Evolutionary conservation across 2,113 vertebrate species (phyloP).

Genomic region (Emydura subglobosa): DNA sequence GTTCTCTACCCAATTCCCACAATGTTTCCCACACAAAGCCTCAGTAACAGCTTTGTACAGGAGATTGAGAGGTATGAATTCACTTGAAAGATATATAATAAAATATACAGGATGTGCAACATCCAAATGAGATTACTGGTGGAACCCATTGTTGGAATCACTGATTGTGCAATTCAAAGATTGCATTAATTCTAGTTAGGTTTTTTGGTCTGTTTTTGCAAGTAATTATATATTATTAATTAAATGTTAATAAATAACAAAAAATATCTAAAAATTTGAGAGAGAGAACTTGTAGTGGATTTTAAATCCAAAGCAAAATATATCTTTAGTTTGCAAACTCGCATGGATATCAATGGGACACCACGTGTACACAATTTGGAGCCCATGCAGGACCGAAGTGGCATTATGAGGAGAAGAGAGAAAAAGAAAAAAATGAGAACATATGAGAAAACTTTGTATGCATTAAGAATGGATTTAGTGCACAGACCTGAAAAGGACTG

Average conservation of each 20-base stretch:
- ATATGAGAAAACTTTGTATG: not conserved
- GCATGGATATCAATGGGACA: not conserved
- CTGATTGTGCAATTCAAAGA: not conserved
- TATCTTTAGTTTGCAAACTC: accelerated
- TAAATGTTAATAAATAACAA: not conserved
- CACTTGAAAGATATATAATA: not conserved
- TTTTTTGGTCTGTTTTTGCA: not conserved
- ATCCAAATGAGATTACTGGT: not conserved
- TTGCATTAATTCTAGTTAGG: not conserved
- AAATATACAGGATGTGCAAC: not conserved
- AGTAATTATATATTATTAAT: not conserved
- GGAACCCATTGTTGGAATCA: not conserved
- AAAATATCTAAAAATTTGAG: not conserved
- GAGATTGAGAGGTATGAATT: not conserved
- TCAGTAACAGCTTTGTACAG: not conserved
- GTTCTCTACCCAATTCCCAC: not conserved
- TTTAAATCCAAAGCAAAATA: not conserved
- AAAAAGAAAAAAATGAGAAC: not conserved
- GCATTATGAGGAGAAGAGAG: not conserved
- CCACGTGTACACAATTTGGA: not conserved
- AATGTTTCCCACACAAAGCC: not conserved
- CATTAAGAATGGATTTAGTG: not conserved
- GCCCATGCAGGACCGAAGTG: not conserved
- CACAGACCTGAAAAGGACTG: not conserved
- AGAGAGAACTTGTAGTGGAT: not conserved